phyloP scores from a whole-genome alignment of 1,140 invertebrate species.

The Lordiphosa clarofinis region DNA sequence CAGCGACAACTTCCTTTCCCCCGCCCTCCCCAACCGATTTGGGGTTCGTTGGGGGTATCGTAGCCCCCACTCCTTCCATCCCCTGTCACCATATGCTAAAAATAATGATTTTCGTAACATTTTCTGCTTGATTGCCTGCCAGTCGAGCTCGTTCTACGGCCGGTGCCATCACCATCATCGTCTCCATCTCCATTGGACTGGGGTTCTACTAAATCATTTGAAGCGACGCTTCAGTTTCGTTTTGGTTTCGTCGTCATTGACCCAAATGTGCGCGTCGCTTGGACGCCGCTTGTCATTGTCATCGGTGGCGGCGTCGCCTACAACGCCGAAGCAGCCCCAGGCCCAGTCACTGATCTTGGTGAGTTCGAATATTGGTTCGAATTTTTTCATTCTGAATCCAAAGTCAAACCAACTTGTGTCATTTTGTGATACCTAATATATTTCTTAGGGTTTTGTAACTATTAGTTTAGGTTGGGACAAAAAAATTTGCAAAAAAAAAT shows the following conservation, averaged over 20 bases:
- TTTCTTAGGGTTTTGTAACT: too few species aligned
- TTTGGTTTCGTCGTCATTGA: conserved; percentile 71
- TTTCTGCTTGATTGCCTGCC: conserved; percentile 68
- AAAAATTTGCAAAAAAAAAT: too few species aligned
- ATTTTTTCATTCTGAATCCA: background rate
- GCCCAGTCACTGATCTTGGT: background rate
- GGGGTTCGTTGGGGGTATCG: conserved; percentile 18
- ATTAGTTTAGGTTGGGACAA: too few species aligned
- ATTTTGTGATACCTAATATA: background rate
- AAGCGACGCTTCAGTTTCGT: conserved; percentile 37
- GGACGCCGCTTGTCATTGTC: conserved; percentile 73
- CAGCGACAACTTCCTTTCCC: conserved; percentile 46
- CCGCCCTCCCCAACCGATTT: background rate
- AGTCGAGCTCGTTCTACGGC: conserved; percentile 28
- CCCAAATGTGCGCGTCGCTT: conserved; percentile 68
- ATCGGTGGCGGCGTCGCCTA: conserved; percentile 36
- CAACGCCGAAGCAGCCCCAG: conserved; percentile 13
- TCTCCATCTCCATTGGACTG: conserved; percentile 21
- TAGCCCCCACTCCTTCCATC: background rate
- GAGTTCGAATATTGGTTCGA: background rate
- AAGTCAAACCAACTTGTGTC: too few species aligned
- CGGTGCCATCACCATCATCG: conserved; percentile 16
- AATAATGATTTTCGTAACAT: conserved; percentile 69
- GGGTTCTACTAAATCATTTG: conserved; percentile 71
- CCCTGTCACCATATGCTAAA: conserved; percentile 69